Base-by-base conservation (phyloP, 2,797 vertebrate species). In the Bovichtus diacanthus region DNA sequence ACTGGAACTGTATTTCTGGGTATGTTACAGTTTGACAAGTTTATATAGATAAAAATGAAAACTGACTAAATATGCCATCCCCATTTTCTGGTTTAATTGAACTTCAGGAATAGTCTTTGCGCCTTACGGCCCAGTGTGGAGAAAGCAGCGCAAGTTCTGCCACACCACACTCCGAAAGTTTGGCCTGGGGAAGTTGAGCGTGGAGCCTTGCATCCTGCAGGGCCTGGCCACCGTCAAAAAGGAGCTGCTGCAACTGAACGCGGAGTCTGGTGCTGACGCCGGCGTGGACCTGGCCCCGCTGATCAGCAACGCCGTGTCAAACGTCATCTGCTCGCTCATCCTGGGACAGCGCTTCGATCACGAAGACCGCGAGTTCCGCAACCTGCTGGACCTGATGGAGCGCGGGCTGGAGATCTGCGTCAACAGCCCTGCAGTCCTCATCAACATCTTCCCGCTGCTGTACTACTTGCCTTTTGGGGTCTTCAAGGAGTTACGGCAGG, bases 81-180 rank as follows among this genome's bases (percentile, higher is more conserved):
- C 0, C n/a, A n/a, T 29, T 46, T 31, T 75, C 41, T 81, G 31
- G 3, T 59, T 63, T 25, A 9, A 64, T 60, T 71, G 4, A 55
- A 78, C 46, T 60, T 4, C 34, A 99, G 98, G 98, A 73, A 95
- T 99, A 39, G 97, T 99, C 67, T 99, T 99, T 73, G 97, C 98
- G 55, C 96, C 93, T 10, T 99, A 98, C 0, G 98, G 97, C 3
- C 95, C 95, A 0, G 74, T 97, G 25, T 99, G 98, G 98, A 95
- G 89, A 74, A 96, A 95, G 67, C 98, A 99, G 83, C 95, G 98
- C 29, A 97, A 93, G 85, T 99, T 99, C 90, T 99, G 97, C 75
- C 97, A 97, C 55, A 80, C 95, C 11, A 96, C 96, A 0, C 94
- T 99, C 6, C 95, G 98, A 23, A 96, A 91, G 79, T 99, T 99